phyloP scores from a whole-genome alignment of 2,888 invertebrate species.

The Eristalis arbustorum region DNA sequence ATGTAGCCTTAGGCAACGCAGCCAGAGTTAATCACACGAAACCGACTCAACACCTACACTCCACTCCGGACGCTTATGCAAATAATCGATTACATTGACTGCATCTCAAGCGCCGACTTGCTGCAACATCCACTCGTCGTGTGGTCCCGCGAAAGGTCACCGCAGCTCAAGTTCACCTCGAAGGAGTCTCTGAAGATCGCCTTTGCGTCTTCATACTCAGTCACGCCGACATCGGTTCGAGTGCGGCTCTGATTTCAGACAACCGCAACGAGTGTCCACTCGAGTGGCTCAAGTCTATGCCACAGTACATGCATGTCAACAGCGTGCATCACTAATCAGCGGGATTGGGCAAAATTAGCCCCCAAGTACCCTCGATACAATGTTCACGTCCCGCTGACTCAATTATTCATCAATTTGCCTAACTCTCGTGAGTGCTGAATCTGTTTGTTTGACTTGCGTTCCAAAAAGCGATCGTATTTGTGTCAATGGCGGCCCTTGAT shows the following conservation, averaged over 20 bases:
- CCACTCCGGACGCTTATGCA: too few relatives aligned
- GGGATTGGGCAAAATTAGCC: neutral
- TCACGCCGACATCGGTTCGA: slow-evolving; percentile 5
- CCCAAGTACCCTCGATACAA: neutral
- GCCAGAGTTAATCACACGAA: too few relatives aligned
- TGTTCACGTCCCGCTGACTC: neutral
- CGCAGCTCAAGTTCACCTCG: neutral
- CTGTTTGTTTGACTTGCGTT: slow-evolving; percentile 3
- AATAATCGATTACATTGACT: neutral
- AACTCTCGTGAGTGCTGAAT: neutral
- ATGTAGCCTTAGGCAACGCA: too few relatives aligned
- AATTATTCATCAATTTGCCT: slow-evolving; percentile 12
- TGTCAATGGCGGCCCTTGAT: slow-evolving; percentile 38
- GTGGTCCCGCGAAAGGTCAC: neutral
- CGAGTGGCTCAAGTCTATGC: neutral
- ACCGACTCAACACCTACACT: too few relatives aligned
- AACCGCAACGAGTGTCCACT: neutral
- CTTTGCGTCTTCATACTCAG: neutral
- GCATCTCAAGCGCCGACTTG: neutral
- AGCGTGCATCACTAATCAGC: neutral
- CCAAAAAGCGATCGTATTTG: neutral
- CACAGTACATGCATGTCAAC: neutral
- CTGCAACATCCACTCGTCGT: neutral
- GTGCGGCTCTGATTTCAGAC: neutral
- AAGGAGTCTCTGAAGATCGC: neutral